phyloP scores from a whole-genome alignment of 1,140 invertebrate species.

The Phocides pigmalion region DNA sequence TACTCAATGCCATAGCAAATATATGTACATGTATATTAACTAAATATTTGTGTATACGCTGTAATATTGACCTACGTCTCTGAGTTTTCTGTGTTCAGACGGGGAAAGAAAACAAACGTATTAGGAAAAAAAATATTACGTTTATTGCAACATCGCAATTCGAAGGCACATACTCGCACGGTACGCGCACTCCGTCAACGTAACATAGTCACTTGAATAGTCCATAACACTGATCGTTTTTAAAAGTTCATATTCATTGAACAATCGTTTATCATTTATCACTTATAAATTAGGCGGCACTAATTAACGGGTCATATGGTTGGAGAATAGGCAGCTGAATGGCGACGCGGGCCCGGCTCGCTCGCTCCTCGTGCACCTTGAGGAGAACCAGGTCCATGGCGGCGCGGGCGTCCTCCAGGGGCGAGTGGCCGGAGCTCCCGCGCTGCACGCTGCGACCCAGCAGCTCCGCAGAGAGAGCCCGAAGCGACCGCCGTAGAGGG shows the following conservation, averaged over 20 bases:
- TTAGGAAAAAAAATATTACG: constrained; percentile 75
- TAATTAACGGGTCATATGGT: constrained; percentile 72
- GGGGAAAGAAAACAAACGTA: constrained; percentile 56
- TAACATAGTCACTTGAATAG: constrained; percentile 63
- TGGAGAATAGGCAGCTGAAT: constrained; percentile 61
- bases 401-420: constrained; percentile 93
- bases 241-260: constrained; percentile 57
- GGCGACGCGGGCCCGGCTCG: constrained; percentile 45
- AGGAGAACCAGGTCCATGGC: constrained; percentile 93
- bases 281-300: constrained; percentile 71
- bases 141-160: constrained; percentile 80
- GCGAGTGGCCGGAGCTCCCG: constrained; percentile 92
- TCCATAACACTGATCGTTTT: constrained; percentile 50
- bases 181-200: constrained; percentile 81
- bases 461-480: constrained; percentile 87
- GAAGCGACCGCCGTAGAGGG: constrained; percentile 91
- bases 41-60: no score
- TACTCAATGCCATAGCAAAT: no score
- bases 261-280: constrained; percentile 58
- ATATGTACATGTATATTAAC: not conserved
- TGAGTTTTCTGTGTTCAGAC: not conserved
- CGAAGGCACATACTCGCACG: constrained; percentile 76
- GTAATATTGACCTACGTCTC: not conserved
- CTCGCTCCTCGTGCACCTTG: constrained; percentile 86
- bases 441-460: constrained; percentile 92